phyloP scores from a whole-genome alignment of 2,888 invertebrate genomes.

The Perdita meconis region DNA sequence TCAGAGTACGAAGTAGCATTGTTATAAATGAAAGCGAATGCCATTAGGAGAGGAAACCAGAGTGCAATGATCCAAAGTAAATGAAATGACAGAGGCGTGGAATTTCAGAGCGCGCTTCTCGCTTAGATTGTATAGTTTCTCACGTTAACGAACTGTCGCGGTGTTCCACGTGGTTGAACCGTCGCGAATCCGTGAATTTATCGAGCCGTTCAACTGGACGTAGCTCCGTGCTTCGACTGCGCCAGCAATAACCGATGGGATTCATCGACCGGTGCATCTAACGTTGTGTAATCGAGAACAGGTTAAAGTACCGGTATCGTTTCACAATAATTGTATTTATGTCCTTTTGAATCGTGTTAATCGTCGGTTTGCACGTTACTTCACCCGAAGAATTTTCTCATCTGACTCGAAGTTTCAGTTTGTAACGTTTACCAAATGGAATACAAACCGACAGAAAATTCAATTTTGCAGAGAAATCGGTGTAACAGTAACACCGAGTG shows the following conservation, averaged over 20 bases:
- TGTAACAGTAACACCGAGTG: not conserved
- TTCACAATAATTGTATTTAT: conserved; percentile 19
- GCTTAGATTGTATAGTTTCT: conserved; percentile 38
- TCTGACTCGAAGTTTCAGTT: no score
- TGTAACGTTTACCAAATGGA: no score
- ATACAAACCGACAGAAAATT: no score
- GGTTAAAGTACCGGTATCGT: conserved; percentile 21
- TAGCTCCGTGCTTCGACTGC: not conserved
- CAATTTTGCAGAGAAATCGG: no score
- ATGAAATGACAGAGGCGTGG: not conserved
- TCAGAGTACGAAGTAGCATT: not conserved
- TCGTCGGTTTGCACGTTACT: not conserved
- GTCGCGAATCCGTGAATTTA: conserved; percentile 49
- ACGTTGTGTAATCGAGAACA: conserved; percentile 13
- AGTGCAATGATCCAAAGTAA: not conserved
- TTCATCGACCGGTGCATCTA: not conserved
- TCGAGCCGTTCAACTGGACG: conserved; percentile 12
- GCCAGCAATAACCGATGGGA: conserved; percentile 19
- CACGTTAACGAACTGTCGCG: conserved; percentile 55
- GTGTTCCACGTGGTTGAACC: conserved; percentile 45
- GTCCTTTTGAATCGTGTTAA: not conserved
- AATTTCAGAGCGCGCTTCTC: conserved; percentile 4
- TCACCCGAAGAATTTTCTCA: not conserved
- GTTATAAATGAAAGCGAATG: conserved; percentile 7
- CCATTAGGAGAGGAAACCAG: not conserved